phyloP scores from a whole-genome alignment of 35 echinoderm and acorn worm species.

The Amphiura filiformis region DNA sequence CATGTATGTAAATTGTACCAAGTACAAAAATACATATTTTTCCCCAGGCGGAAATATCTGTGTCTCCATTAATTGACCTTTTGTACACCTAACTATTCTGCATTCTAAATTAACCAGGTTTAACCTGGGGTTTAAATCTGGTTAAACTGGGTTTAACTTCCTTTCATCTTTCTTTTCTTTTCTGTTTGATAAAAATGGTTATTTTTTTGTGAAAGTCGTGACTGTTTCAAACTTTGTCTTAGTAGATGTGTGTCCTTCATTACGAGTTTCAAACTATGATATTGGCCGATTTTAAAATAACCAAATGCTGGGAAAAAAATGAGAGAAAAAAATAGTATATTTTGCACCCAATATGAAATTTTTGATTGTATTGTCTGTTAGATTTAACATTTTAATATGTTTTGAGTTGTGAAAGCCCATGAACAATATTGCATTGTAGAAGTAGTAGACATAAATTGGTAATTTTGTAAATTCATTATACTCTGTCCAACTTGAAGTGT shows the following conservation, averaged over 20 bases:
- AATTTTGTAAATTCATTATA: no score
- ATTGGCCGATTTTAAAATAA: background rate
- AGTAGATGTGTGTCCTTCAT: conserved; percentile 3
- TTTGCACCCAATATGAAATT: background rate
- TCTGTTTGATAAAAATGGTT: background rate
- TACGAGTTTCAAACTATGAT: background rate
- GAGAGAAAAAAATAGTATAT: no score
- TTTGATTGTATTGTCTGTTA: background rate
- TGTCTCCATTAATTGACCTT: background rate
- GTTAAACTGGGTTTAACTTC: conserved; percentile 7
- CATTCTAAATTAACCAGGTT: conserved; percentile 14
- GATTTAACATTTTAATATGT: background rate
- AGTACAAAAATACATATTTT: conserved; percentile 7
- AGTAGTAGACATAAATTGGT: no score
- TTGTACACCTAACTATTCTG: background rate
- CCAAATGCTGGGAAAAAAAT: no score
- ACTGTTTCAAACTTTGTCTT: background rate
- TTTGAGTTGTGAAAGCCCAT: background rate
- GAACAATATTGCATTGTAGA: background rate
- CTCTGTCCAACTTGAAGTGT: no score
- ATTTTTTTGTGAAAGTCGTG: background rate
- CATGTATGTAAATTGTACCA: background rate
- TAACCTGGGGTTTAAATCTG: conserved; percentile 2
- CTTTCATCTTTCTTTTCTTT: background rate
- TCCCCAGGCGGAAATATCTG: background rate